Evolutionary conservation across 2,888 invertebrate species (phyloP), one percentile per base, ranked within the genome.

Genomic region (Callosobruchus maculatus): DNA sequence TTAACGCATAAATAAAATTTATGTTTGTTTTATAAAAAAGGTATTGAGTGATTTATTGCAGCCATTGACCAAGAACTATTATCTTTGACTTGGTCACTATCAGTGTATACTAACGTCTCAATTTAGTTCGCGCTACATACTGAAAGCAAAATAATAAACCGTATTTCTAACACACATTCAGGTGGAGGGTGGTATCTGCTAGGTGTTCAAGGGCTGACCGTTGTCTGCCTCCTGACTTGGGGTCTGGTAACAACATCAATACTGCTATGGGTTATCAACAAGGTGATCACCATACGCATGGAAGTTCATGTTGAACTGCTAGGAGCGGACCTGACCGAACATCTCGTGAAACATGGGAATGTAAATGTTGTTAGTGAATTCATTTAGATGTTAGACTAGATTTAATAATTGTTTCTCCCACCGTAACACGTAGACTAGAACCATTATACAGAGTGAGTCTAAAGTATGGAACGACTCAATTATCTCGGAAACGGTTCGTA

Each of bases 241-340:
- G 94, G 94, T 3, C 90, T 92, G 71, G 81, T 89, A 13, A 90
- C 92, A 0, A 95, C 97, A 0, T 90, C 93, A 81, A 80, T 91
- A 0, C 84, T 97, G 9, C 89, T 97, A 26, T 96, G 94, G 92
- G 88, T 93, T 31, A 92, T 96, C 21, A 92, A 96, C 85, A 92
- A 91, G 85, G 87, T 95, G 21, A 88, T 96, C 80, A 93, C 94
- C 0, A 95, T 97, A 76, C 90, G 97, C 20, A 95, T 97, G 96
- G 91, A 93, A 74, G 91, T 93, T 0, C 93, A 95, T 81, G 94
- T 95, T 72, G 97, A 97, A 86, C 88, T 96, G 70, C 87, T 97
- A 20, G 97, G 97, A 0, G 97, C 97, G 0, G 97, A 97, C 87
- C 88, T 97, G 49, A 93, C 94, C 1, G 97, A 97, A 83, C 97